phyloP scores from a whole-genome alignment of 2,113 vertebrate genomes.

The Callorhinus ursinus region DNA sequence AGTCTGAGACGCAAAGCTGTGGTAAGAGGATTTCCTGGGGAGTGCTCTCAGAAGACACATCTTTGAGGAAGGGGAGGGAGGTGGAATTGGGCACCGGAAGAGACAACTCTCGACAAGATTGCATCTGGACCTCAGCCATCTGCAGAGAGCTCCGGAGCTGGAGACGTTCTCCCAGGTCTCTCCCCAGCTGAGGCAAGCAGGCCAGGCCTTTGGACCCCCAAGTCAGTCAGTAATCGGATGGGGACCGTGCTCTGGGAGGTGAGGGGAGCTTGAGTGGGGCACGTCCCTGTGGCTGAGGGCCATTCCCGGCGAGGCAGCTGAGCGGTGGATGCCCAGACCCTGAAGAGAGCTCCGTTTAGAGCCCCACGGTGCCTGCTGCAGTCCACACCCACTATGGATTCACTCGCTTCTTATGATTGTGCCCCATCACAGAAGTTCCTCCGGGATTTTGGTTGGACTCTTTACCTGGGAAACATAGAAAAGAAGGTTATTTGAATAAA shows the following conservation, averaged over 20 bases:
- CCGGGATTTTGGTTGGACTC: rapidly evolving
- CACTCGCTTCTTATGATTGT: background rate
- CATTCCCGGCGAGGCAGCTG: background rate
- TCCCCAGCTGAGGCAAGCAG: no score
- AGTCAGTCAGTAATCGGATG: background rate
- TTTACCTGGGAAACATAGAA: background rate
- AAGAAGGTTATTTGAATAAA: background rate
- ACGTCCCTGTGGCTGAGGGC: no score
- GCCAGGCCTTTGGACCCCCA: background rate
- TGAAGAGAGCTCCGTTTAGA: no score
- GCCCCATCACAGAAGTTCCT: background rate
- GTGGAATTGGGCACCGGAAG: background rate
- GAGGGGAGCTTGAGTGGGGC: background rate
- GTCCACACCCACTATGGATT: background rate
- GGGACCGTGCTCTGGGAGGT: background rate
- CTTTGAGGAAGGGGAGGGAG: no score
- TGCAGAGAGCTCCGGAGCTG: background rate
- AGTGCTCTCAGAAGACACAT: background rate
- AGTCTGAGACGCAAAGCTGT: background rate
- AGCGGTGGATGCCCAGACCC: rapidly evolving
- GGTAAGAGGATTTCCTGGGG: rapidly evolving
- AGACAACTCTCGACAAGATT: rapidly evolving
- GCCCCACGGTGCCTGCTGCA: rapidly evolving
- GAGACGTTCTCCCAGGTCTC: background rate
- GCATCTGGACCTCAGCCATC: background rate